A percentile compares a stretch with the other conserved stretches of the same genome.
These are phyloP conservation scores for Iphiclides podalirius DNA, from an alignment of 2,888 invertebrate species.

Conservation along the genomic window DNA sequence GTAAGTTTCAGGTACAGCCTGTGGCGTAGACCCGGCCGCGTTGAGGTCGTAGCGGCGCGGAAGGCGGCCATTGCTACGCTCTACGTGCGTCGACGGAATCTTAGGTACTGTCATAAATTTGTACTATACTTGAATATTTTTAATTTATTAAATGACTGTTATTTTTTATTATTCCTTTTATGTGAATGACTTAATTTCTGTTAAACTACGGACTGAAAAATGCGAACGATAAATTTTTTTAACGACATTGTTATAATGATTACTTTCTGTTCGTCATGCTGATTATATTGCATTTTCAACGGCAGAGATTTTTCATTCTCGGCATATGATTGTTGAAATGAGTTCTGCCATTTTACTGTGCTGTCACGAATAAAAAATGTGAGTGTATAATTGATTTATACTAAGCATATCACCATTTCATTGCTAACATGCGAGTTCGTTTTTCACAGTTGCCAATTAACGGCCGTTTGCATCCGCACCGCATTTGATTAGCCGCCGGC, in stretches of 20 bases:
- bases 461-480: constrained; percentile 8
- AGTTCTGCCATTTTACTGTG: neutral
- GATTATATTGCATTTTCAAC: neutral
- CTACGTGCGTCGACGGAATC: neutral
- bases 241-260: neutral
- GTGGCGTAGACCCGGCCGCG: neutral
- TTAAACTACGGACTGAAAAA: too few relatives aligned
- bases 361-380: neutral
- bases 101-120: too few relatives aligned
- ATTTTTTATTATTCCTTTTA: too few relatives aligned
- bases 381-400: neutral
- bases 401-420: neutral
- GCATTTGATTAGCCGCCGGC: constrained; percentile 7
- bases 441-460: constrained; percentile 3
- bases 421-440: neutral
- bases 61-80: neutral
- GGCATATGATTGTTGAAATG: neutral
- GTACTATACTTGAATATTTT: too few relatives aligned
- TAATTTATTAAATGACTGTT: too few relatives aligned
- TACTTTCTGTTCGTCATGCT: neutral
- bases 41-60: neutral
- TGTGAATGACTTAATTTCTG: too few relatives aligned
- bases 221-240: neutral
- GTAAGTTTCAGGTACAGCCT: neutral
- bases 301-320: neutral